These are phyloP conservation scores for Anguilla anguilla DNA, from an alignment of 2,797 vertebrate species.

Conservation along the genomic window DNA sequence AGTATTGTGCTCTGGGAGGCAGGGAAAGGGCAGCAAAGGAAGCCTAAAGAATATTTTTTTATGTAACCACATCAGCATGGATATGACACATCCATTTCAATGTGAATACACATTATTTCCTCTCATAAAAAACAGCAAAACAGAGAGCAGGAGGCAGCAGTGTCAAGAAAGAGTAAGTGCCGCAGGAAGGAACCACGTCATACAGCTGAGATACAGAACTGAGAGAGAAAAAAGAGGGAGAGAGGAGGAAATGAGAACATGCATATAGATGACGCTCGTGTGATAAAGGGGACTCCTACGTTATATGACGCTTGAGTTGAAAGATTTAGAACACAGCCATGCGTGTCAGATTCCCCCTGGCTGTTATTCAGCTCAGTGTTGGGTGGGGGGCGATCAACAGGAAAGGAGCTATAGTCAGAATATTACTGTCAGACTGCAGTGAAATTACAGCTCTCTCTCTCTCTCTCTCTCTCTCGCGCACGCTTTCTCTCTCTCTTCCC, in stretches of 20 bases:
- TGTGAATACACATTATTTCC: not conserved
- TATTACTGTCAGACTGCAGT: not conserved
- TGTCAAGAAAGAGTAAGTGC: not conserved
- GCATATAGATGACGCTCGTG: not conserved
- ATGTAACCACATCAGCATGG: not conserved
- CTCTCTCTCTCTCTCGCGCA: not conserved
- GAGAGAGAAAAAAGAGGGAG: not conserved
- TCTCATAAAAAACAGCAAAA: not conserved
- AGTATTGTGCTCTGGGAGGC: not conserved
- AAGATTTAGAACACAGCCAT: constrained; percentile 27
- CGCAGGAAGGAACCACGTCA: not conserved
- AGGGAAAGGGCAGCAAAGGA: not conserved
- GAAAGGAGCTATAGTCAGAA: not conserved
- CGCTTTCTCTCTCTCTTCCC: not conserved
- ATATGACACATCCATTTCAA: not conserved
- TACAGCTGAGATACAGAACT: not conserved
- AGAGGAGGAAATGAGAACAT: not conserved
- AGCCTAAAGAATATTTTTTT: not conserved
- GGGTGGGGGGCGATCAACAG: not conserved
- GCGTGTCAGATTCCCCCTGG: not conserved
- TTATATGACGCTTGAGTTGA: constrained; percentile 10
- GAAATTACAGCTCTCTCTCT: not conserved
- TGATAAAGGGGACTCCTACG: constrained; percentile 18
- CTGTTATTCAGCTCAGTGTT: constrained; percentile 1
- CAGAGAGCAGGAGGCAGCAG: not conserved